Conservation (phyloP, 2,797 vertebrate genomes). For the Fringilla coelebs region DNA sequence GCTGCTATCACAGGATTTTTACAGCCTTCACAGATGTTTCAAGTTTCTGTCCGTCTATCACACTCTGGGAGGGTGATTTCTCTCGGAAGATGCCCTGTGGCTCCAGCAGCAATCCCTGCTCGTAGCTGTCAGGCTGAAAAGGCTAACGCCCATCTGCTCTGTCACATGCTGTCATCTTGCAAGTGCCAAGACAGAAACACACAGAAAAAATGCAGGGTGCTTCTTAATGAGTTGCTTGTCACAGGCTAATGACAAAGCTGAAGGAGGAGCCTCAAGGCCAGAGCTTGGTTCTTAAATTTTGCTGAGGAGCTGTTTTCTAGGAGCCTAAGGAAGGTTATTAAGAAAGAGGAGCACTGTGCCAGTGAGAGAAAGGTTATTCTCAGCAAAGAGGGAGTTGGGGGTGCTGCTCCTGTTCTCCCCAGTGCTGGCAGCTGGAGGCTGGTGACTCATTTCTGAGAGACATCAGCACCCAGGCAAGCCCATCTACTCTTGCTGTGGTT, state of each 20-base stretch:
- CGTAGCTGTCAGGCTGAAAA: conserved; percentile 76
- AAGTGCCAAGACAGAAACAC: conserved; percentile 40
- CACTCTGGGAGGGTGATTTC: conserved; percentile 50
- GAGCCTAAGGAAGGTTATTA: not conserved
- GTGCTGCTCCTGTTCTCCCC: not conserved
- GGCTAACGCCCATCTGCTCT: conserved; percentile 56
- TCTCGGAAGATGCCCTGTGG: conserved; percentile 68
- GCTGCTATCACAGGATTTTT: conserved; percentile 9
- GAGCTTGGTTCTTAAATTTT: not conserved
- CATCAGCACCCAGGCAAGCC: rapidly evolving
- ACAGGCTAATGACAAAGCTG: conserved; percentile 19
- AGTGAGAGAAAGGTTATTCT: not conserved
- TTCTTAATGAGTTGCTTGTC: conserved; percentile 69
- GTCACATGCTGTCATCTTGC: conserved; percentile 63
- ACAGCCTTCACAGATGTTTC: conserved; percentile 68
- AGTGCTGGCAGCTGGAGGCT: not conserved
- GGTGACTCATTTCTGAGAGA: not conserved
- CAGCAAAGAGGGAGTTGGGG: not conserved
- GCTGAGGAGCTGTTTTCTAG: not conserved
- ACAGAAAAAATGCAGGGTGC: conserved; percentile 26
- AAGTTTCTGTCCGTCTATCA: conserved; percentile 71
- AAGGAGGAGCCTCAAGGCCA: conserved; percentile 5
- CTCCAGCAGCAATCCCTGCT: conserved; percentile 68
- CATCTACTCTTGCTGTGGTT: rapidly evolving
- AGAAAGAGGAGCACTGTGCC: not conserved